These are phyloP conservation scores for Euproctis similis DNA, from an alignment of 2,888 invertebrate genomes.

Conservation along the genomic window DNA sequence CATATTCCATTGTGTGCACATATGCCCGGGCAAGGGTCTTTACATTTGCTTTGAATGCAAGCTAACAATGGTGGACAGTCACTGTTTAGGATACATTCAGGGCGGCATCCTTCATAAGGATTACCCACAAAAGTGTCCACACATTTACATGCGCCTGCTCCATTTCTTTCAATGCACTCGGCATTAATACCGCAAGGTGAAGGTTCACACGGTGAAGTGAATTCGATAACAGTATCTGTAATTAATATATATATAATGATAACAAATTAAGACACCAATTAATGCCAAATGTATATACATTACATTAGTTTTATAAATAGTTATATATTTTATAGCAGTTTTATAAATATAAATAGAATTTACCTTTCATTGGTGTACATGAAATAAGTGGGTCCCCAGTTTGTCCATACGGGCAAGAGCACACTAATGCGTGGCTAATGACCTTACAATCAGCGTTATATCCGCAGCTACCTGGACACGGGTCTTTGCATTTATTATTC, in stretches of 20 bases:
- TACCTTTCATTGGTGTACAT: conserved; percentile 60
- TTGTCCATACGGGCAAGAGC: conserved; percentile 77
- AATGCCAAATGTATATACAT: no score
- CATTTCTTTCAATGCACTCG: conserved; percentile 78
- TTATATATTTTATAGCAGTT: no score
- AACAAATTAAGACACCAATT: background rate
- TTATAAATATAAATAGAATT: background rate
- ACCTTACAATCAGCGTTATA: conserved; percentile 82
- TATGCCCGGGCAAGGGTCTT: conserved; percentile 85
- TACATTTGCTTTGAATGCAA: conserved; percentile 84
- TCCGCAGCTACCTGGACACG: conserved; percentile 82
- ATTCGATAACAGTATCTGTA: conserved; percentile 54
- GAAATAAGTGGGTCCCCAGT: conserved; percentile 80
- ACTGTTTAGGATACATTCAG: conserved; percentile 87
- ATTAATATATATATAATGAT: conserved; percentile 11
- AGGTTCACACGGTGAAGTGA: conserved; percentile 78
- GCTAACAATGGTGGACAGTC: conserved; percentile 85
- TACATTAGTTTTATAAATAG: no score
- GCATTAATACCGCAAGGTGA: conserved; percentile 82
- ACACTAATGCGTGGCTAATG: conserved; percentile 82
- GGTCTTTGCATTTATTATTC: conserved; percentile 81
- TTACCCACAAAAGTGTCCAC: conserved; percentile 72
- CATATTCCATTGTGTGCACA: conserved; percentile 85
- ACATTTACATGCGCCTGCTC: conserved; percentile 82
- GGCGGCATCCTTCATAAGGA: conserved; percentile 80